These are phyloP conservation scores for Atta texana DNA, from an alignment of 1,140 invertebrate genomes.

Conservation along the genomic window DNA sequence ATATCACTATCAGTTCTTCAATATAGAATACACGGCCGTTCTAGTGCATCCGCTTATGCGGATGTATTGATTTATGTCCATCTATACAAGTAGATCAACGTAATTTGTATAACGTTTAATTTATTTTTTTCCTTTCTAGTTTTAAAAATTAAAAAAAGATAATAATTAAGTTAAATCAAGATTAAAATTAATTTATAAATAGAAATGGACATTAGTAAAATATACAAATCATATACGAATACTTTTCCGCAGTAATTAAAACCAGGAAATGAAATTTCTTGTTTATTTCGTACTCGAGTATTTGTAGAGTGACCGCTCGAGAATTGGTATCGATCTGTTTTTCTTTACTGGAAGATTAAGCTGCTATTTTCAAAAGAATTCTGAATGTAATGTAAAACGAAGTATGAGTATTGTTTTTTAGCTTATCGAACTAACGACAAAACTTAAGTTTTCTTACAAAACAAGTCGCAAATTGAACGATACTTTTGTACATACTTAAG, in stretches of 20 bases:
- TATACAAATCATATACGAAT: background rate
- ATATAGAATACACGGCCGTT: too few species aligned
- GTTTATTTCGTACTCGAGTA: background rate
- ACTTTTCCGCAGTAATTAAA: conserved; percentile 3
- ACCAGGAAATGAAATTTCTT: conserved; percentile 2
- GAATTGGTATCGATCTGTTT: conserved; percentile 58
- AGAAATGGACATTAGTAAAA: background rate
- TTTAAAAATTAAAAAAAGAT: too few species aligned
- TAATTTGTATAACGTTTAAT: too few species aligned
- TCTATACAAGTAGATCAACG: too few species aligned
- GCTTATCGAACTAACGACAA: background rate
- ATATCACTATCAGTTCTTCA: too few species aligned
- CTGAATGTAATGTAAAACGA: background rate
- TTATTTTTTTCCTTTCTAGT: too few species aligned
- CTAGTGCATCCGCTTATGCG: too few species aligned
- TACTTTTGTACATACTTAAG: background rate
- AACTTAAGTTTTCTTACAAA: background rate
- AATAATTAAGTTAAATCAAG: too few species aligned
- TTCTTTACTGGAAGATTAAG: conserved; percentile 23
- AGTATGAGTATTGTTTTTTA: background rate
- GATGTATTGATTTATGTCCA: too few species aligned
- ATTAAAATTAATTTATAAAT: too few species aligned
- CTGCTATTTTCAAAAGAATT: conserved; percentile 8
- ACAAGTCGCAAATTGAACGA: background rate
- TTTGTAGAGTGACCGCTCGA: background rate